A percentile compares a stretch with the other conserved stretches of the same genome.
Evolutionary conservation across 2,888 invertebrate genomes (phyloP).

Genomic region (Orthosia cruda): DNA sequence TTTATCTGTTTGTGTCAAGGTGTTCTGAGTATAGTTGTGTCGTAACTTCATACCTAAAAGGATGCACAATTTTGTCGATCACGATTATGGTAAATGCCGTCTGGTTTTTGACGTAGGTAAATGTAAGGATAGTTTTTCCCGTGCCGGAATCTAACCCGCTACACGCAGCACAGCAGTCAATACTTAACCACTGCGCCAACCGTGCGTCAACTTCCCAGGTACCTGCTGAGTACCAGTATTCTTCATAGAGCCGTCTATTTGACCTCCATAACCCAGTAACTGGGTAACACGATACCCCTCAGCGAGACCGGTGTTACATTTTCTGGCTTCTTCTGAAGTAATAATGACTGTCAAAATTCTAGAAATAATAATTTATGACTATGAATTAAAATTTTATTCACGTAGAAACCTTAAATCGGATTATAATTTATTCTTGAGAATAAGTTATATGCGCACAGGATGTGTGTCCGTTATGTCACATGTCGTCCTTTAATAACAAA

Average conservation of each 20-base stretch:
- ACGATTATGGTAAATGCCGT: constrained; percentile 9
- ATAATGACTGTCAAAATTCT: too few species aligned
- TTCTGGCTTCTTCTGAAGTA: too few species aligned
- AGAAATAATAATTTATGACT: background rate
- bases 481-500: background rate
- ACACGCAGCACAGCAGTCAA: too few species aligned
- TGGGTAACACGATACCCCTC: too few species aligned
- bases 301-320: too few species aligned
- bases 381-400: constrained; percentile 3
- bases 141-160: too few species aligned
- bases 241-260: too few species aligned
- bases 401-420: background rate
- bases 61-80: constrained; percentile 24
- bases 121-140: too few species aligned
- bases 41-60: background rate
- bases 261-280: too few species aligned
- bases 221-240: too few species aligned
- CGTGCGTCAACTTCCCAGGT: too few species aligned
- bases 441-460: background rate
- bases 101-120: background rate
- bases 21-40: background rate
- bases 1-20: constrained; percentile 45
- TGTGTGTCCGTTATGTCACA: background rate
- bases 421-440: background rate
- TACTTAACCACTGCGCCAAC: too few species aligned